These are phyloP conservation scores for Malaclemys terrapin DNA, from an alignment of 2,113 vertebrate genomes.

Conservation along the genomic window DNA sequence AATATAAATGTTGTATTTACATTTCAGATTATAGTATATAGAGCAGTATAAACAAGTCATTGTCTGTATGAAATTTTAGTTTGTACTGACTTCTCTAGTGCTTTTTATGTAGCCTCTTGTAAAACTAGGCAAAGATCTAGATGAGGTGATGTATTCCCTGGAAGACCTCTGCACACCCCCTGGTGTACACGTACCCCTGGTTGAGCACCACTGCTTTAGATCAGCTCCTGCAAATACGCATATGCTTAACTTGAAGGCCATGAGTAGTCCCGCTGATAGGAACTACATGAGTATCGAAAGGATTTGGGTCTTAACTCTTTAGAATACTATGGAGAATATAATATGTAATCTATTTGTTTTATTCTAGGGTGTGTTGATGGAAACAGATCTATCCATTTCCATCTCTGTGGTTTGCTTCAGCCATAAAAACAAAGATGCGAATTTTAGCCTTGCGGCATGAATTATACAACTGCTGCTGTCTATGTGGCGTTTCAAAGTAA, in stretches of 20 bases:
- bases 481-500: neutral
- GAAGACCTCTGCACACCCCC: too few species aligned
- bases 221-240: neutral
- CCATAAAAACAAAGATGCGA: neutral
- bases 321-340: neutral
- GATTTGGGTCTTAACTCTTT: neutral
- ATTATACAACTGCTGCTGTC: neutral
- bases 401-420: neutral
- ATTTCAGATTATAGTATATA: too few species aligned
- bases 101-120: too few species aligned
- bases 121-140: too few species aligned
- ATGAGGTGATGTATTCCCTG: too few species aligned
- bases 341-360: neutral
- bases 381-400: neutral
- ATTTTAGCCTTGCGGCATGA: neutral
- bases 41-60: too few species aligned
- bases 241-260: neutral
- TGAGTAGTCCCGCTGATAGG: fast-evolving
- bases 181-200: too few species aligned
- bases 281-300: neutral
- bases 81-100: too few species aligned
- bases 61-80: too few species aligned
- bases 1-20: too few species aligned
- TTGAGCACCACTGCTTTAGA: too few species aligned
- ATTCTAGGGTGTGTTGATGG: neutral